Evolutionary conservation across 64 coral and sea anemone species (phyloP), one percentile per base, ranked within the genome.

Genomic region (Montipora capricornis): DNA sequence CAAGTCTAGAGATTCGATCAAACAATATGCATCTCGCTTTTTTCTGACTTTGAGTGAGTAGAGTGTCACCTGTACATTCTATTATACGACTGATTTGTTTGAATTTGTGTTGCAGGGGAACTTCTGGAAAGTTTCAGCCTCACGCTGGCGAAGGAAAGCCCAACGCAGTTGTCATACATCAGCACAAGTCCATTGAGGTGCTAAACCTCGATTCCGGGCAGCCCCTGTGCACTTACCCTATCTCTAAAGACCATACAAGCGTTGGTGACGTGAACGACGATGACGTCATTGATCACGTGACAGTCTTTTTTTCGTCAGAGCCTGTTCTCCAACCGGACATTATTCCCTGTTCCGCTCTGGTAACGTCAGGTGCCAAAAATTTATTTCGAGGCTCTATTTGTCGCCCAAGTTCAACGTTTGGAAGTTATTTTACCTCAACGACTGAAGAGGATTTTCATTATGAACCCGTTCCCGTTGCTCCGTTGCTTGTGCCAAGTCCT

Each of bases 241-340:
- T 93, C 19, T 44, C 89, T 58, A 92, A 87, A 58, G 84, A 52
- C 14, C 13, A 37, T 58, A 87, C 73, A 2, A 92, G 91, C 74
- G 10, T 94, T 0, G 97, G 88, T 75, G 97, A 99, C 45, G 68
- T 99, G 17, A 94, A 99, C 20, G 79, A 84, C 22, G 97, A 99
- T 80, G 90, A 82, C 47, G 62, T 62, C 20, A 89, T 99, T 80
- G 97, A 99, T 82, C 89, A 90, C n/a, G 76, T 96, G 60, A 96
- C 83, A 26, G 80, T 87, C 4, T 53, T 69, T 20, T 97, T 97
- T 70, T 64, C 76, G 48, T 80, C 95, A 15, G 89, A 90, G 59
- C 81, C 62, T 0, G 22, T 74, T 49, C 73, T 66, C 24, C 75
- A 83, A 46, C 88, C 50, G 68, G 88, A 87, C 12, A 46, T 89